Evolutionary conservation across 2,888 invertebrate genomes (phyloP).

Genomic region (Pomacea canaliculata): DNA sequence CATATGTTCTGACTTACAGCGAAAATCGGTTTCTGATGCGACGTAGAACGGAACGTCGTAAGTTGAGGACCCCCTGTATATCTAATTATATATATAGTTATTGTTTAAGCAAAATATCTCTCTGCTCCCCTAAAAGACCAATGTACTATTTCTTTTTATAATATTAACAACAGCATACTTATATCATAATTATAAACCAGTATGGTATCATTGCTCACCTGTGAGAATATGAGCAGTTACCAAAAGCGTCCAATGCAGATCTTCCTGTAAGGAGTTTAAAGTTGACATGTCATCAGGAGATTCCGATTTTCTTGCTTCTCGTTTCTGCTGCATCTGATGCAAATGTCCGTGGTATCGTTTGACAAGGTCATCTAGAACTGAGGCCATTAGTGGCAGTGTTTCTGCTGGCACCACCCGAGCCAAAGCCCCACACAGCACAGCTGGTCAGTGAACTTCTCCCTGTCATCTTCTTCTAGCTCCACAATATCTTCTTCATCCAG

Average conservation of each 20-base stretch:
- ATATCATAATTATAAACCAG: too few relatives aligned
- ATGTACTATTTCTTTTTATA: too few relatives aligned
- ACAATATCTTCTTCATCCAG: slow-evolving; percentile 73
- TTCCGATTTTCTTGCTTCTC: slow-evolving; percentile 46
- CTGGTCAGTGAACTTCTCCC: slow-evolving; percentile 79
- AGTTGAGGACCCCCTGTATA: too few relatives aligned
- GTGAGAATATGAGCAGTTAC: slow-evolving; percentile 70
- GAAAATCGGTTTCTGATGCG: too few relatives aligned
- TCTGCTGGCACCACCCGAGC: slow-evolving; percentile 69
- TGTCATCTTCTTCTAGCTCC: slow-evolving; percentile 78
- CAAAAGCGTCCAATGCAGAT: slow-evolving; percentile 89
- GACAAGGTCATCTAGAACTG: slow-evolving; percentile 78
- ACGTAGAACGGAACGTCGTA: too few relatives aligned
- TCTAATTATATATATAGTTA: too few relatives aligned
- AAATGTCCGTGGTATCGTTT: slow-evolving; percentile 73
- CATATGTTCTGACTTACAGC: too few relatives aligned
- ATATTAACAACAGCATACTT: too few relatives aligned
- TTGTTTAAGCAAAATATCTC: too few relatives aligned
- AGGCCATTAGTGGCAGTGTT: slow-evolving; percentile 72
- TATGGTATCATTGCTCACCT: background rate
- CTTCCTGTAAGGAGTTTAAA: slow-evolving; percentile 83
- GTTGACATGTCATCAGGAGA: slow-evolving; percentile 63
- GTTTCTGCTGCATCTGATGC: slow-evolving; percentile 65
- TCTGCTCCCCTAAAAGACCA: too few relatives aligned
- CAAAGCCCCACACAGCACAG: slow-evolving; percentile 79